Conservation (phyloP, 2,113 vertebrate genomes). For the Piliocolobus tephrosceles region DNA sequence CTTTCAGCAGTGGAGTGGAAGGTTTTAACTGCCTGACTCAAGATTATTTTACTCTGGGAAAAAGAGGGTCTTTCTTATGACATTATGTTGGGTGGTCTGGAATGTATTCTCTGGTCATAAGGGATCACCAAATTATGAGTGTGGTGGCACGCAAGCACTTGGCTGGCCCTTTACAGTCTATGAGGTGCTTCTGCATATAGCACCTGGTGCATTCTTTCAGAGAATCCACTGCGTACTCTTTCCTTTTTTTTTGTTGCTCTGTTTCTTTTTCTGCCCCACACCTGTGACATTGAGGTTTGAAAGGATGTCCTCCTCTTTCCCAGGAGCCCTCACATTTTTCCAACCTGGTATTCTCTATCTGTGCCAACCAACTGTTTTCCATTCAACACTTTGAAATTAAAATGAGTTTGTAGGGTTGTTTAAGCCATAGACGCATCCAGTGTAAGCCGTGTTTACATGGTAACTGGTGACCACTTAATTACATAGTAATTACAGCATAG, state of each 20-base stretch:
- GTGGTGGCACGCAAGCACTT: fast-evolving
- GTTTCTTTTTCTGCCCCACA: background rate
- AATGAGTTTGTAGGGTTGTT: background rate
- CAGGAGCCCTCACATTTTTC: background rate
- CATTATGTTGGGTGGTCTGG: background rate
- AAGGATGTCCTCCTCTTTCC: background rate
- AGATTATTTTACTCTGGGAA: background rate
- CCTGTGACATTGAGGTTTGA: fast-evolving
- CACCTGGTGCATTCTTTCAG: fast-evolving
- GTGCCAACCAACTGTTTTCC: background rate
- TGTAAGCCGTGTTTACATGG: constrained; percentile 35
- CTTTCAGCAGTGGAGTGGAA: background rate
- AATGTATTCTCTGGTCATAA: background rate
- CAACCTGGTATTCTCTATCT: fast-evolving
- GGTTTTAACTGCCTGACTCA: fast-evolving
- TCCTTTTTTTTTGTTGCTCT: fast-evolving
- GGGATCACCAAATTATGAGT: too few relatives aligned
- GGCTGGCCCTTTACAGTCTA: fast-evolving
- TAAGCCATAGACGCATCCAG: constrained; percentile 48
- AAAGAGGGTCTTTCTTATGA: background rate
- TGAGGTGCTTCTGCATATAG: fast-evolving
- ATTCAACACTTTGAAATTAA: background rate
- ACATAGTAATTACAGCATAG: background rate
- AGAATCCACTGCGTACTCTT: fast-evolving
- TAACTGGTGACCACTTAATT: constrained; percentile 68